These are phyloP conservation scores for Entomyzon cyanotis DNA, from an alignment of 2,113 vertebrate genomes.

Conservation along the genomic window DNA sequence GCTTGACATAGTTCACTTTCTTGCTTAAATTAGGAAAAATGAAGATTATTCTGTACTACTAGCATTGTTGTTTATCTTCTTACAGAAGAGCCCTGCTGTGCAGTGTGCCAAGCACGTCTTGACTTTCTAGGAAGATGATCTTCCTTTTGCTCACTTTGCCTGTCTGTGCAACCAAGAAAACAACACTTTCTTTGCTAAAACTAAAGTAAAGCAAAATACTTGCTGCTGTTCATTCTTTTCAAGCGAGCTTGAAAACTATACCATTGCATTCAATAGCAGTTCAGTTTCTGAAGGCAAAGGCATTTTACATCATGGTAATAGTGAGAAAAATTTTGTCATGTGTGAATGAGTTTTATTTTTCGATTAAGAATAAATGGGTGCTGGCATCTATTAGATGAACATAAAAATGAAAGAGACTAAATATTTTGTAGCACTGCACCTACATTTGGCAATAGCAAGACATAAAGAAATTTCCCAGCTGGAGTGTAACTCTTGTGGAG, in stretches of 20 bases:
- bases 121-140: neutral
- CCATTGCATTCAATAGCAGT: neutral
- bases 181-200: neutral
- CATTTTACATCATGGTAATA: neutral
- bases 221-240: neutral
- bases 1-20: neutral
- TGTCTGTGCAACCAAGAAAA: neutral
- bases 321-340: neutral
- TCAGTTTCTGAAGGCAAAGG: neutral
- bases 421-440: neutral
- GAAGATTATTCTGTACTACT: neutral
- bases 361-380: neutral
- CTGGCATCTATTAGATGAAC: conserved; percentile 8
- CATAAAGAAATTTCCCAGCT: conserved; percentile 13
- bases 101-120: neutral
- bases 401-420: neutral
- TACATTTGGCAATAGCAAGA: neutral
- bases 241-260: neutral
- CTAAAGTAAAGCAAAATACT: neutral
- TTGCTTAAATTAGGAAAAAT: neutral
- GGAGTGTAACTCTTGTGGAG: neutral
- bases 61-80: neutral
- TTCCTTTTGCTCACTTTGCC: neutral
- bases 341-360: conserved; percentile 24
- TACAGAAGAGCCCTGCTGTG: neutral